Base-by-base conservation (phyloP, 2,888 invertebrate species). In the Trachelus stipa region DNA sequence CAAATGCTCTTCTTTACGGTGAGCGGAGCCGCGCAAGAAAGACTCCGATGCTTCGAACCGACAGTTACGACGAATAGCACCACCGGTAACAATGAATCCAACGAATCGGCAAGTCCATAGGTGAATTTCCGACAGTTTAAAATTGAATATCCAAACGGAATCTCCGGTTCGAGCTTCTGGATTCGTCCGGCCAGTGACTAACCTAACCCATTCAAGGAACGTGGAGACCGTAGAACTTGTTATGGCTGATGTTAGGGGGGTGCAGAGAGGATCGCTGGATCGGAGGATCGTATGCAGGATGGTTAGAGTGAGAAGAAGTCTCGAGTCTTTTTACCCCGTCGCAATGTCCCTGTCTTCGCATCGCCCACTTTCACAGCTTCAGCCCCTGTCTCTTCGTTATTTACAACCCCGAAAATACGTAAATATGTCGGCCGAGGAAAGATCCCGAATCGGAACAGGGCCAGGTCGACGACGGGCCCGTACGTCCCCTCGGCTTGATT, bases 1-100 rank as follows among this genome's bases (percentile, higher is more conserved):
- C 85, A 86, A 84, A 82, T 83, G 84, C 83, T 84, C 80, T 85
- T 87, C 83, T 85, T 85, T 85, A 84, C 84, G 85, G 83, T 82
- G 84, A 85, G 82, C 84, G 84, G 84, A 76, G 80, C 82, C 73
- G 82, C 34, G 80, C 81, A 83, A 84, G 82, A 83, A 84, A 74
- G 56, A 56, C 56, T 56, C 56, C 56, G 56, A 56, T 56, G 23
- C 23, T 56, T 56, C 56, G 23, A 56, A 2, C 56, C 56, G 56
- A 56, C 56, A 56, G 23, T 56, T 56, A 56, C 56, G 56, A 56
- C 23, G 23, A 56, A 23, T 56, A 56, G 56, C 56, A 56, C 56
- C 23, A 56, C 56, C 56, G 56, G 56, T 23, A 56, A 56, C 56
- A 23, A 56, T 56, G 56, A 56, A 56, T 56, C 56, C 56, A 23